These are phyloP conservation scores for Bombus turneri DNA, from an alignment of 1,140 invertebrate species.

Conservation along the genomic window DNA sequence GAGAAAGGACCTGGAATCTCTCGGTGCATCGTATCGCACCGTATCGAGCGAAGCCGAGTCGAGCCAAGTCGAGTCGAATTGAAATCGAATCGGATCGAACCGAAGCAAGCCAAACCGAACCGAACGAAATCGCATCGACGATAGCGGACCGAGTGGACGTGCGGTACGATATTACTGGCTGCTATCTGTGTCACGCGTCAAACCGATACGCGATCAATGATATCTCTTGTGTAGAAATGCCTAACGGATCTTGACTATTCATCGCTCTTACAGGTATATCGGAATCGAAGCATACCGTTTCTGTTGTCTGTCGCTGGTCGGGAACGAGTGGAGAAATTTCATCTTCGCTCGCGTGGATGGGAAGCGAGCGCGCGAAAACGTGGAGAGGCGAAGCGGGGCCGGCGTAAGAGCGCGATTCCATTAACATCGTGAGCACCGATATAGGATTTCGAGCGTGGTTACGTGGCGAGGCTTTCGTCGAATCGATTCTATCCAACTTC, in stretches of 20 bases:
- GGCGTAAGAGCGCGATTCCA: conserved; percentile 26
- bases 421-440: conserved; percentile 11
- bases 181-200: conserved; percentile 62
- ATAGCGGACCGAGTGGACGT: conserved; percentile 6
- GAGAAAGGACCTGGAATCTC: conserved; percentile 6
- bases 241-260: conserved; percentile 68
- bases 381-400: conserved; percentile 15
- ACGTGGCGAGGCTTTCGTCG: neutral
- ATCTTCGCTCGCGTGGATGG: conserved; percentile 28
- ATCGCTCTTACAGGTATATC: conserved; percentile 61
- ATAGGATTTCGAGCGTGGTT: neutral
- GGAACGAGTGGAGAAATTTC: conserved; percentile 51
- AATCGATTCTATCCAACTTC: neutral
- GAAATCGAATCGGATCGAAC: neutral
- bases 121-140: neutral
- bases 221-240: conserved; percentile 66
- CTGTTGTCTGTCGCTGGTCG: conserved; percentile 21
- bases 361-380: conserved; percentile 13
- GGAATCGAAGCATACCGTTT: conserved; percentile 40
- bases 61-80: neutral
- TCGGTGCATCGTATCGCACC: neutral
- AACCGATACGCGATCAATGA: conserved; percentile 71
- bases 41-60: neutral
- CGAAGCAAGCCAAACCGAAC: conserved; percentile 4
- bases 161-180: conserved; percentile 55